Base-by-base conservation (phyloP, 2,797 vertebrate genomes). In the Spheniscus humboldti region DNA sequence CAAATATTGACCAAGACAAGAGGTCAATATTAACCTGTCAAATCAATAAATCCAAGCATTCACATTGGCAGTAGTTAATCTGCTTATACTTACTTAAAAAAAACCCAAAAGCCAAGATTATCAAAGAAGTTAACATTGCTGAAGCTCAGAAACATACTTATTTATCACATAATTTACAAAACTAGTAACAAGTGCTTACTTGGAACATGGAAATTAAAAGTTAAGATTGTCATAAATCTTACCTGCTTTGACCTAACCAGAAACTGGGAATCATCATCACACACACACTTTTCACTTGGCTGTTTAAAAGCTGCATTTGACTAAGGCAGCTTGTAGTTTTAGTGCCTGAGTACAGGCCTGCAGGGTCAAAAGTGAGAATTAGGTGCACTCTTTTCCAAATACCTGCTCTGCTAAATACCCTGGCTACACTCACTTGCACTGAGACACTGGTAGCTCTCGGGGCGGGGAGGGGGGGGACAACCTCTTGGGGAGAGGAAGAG, bases 1-100 rank as follows among this genome's bases (percentile, higher is more conserved):
- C 67, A 95, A 92, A 95, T 94, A 91, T 82, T 92, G 67, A 74
- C 76, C 62, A 71, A 95, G 91, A 92, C 73, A 88, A 79, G 64
- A 94, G 77, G 59, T 96, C 85, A 95, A 8, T 56, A 93, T 88
- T 90, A 86, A 93, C 87, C 52, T 92, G 64, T 84, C 86, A 92
- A 80, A 91, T 74, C 86, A 88, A 88, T 83, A 95, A 94, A 94
- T 88, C 62, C 41, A 85, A 85, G 78, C 33, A n/a, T 71, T 78
- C 80, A 37, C 35, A 56, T n/a, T 59, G 69, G 76, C 62, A 66
- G 43, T 71, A 75, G 63, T 92, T 88, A 75, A 88, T 68, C 35
- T 85, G 22, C 23, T 91, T 88, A 57, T n/a, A 33, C 16, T 67
- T 90, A 63, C 67, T 94, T 68, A 8, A 59, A 35, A 28, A 69